Conservation (phyloP, 2,797 vertebrate genomes). For the Megaceryle alcyon region DNA sequence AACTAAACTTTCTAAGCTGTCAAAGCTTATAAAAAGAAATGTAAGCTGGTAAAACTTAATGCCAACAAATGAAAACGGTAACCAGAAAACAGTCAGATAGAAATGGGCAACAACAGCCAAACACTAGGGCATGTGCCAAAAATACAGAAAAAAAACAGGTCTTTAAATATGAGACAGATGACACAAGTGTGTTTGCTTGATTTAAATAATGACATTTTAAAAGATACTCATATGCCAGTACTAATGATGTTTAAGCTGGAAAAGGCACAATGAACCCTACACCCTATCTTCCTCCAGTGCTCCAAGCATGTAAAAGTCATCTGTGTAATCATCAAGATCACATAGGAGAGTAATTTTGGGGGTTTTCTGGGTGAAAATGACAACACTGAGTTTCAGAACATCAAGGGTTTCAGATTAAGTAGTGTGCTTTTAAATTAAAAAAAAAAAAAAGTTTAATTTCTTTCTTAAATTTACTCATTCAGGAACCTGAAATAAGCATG, state of each 20-base stretch:
- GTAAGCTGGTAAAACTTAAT: neutral
- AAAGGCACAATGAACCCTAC: neutral
- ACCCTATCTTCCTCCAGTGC: neutral
- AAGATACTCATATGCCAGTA: neutral
- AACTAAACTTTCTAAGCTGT: neutral
- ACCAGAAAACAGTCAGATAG: neutral
- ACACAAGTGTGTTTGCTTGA: neutral
- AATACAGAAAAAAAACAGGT: neutral
- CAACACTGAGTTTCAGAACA: neutral
- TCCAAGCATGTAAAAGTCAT: neutral
- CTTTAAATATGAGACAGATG: neutral
- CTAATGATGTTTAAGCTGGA: neutral
- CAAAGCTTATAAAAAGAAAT: neutral
- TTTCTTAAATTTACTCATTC: neutral
- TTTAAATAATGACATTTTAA: neutral
- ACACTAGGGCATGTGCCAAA: neutral
- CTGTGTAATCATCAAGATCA: neutral
- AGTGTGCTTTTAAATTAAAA: neutral
- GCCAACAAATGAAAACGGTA: neutral
- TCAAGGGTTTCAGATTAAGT: neutral
- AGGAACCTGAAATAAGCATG: neutral
- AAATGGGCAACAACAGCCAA: neutral
- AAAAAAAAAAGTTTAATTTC: neutral
- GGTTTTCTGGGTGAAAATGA: neutral
- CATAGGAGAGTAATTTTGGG: neutral